Conservation (phyloP, 2,888 invertebrate species). For the Cabera pusaria region DNA sequence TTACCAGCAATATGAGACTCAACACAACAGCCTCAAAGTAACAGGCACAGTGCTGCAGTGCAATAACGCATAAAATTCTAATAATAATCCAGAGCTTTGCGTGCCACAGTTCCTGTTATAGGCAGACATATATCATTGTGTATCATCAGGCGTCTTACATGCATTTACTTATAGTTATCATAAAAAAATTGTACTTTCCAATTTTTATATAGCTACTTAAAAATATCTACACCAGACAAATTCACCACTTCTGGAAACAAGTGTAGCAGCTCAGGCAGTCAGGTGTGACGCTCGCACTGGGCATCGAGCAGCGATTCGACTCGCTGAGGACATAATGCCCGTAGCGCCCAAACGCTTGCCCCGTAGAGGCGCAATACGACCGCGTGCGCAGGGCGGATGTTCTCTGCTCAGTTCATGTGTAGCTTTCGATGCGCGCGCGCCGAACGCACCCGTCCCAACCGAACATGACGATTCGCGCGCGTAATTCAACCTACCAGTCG, state of each 20-base stretch:
- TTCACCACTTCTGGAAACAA: constrained; percentile 38
- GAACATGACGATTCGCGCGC: constrained; percentile 51
- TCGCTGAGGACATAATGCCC: constrained; percentile 51
- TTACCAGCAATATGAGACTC: too few relatives aligned
- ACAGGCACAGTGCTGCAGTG: too few relatives aligned
- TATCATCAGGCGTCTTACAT: too few relatives aligned
- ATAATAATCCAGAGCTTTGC: too few relatives aligned
- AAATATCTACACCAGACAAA: constrained; percentile 18
- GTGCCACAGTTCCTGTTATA: too few relatives aligned
- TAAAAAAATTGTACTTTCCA: too few relatives aligned
- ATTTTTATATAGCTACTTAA: too few relatives aligned
- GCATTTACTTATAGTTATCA: too few relatives aligned
- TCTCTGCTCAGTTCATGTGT: constrained; percentile 68
- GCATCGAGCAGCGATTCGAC: constrained; percentile 55
- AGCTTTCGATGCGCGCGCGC: constrained; percentile 73
- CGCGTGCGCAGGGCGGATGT: constrained; percentile 51
- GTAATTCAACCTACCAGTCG: constrained; percentile 32
- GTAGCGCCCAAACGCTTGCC: constrained; percentile 74
- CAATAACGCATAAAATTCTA: too few relatives aligned
- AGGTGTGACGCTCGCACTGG: constrained; percentile 32
- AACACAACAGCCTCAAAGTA: too few relatives aligned
- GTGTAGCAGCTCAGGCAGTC: constrained; percentile 36
- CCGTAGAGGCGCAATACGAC: constrained; percentile 60
- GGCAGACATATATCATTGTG: too few relatives aligned
- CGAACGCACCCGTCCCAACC: constrained; percentile 37